Evolutionary conservation across 2,797 vertebrate species (phyloP).

Genomic region (Petrocephalus sullivani): DNA sequence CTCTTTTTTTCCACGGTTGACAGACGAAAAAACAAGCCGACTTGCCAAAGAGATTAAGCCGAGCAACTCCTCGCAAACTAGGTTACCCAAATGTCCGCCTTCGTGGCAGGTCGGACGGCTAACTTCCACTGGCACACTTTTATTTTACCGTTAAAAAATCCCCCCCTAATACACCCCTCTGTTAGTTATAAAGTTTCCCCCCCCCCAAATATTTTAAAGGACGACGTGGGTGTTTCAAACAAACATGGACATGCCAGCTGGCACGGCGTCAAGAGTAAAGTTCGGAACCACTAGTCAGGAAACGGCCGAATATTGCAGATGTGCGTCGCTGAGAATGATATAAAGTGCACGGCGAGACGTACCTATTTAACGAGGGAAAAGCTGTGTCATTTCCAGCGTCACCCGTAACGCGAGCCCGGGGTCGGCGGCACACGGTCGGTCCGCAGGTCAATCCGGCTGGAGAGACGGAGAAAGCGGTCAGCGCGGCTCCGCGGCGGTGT

Average conservation of each 20-base stretch:
- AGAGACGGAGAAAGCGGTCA: neutral
- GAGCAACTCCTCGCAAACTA: neutral
- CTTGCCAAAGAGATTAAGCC: neutral
- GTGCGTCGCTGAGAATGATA: neutral
- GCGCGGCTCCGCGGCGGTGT: neutral
- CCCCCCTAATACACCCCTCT: neutral
- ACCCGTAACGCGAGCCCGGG: neutral
- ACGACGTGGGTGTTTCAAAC: neutral
- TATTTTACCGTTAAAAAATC: neutral
- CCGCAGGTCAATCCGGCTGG: neutral
- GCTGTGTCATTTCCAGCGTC: constrained; percentile 16
- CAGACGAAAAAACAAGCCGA: neutral
- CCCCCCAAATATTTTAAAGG: neutral
- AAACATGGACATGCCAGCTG: constrained; percentile 1
- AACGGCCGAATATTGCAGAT: neutral
- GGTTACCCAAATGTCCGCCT: constrained; percentile 18
- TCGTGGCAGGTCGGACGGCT: neutral
- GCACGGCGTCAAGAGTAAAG: neutral
- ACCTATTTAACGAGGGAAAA: constrained; percentile 17
- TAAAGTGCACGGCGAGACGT: neutral
- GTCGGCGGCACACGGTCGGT: neutral
- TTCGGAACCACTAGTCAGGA: neutral
- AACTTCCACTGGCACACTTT: neutral
- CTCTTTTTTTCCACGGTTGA: neutral
- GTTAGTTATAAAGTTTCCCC: neutral